Evolutionary conservation across 2,113 vertebrate genomes (phyloP).

Genomic region (Taxidea taxus): DNA sequence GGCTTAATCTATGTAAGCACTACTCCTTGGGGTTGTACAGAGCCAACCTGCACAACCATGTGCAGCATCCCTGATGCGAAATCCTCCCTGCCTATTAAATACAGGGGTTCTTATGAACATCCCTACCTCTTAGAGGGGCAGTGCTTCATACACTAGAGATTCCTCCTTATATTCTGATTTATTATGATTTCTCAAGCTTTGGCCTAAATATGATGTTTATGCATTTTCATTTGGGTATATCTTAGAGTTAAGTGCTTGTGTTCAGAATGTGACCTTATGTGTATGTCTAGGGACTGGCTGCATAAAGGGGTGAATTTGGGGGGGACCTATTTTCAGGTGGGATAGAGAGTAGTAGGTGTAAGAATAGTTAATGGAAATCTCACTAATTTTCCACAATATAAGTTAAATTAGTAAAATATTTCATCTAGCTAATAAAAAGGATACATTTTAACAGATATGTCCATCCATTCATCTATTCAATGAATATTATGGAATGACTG

Average conservation of each 20-base stretch:
- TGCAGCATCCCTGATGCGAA: not conserved
- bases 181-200: not conserved
- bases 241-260: not conserved
- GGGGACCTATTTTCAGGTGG: not conserved
- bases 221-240: not conserved
- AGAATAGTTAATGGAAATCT: not conserved
- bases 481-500: not conserved
- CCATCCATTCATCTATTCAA: not conserved
- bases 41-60: not conserved
- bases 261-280: not conserved
- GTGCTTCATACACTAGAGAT: not conserved
- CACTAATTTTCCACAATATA: not conserved
- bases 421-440: not conserved
- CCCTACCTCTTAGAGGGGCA: not conserved
- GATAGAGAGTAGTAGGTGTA: not conserved
- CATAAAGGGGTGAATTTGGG: not conserved
- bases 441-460: not conserved
- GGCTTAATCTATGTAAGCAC: not conserved
- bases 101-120: not conserved
- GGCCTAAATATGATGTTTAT: not conserved
- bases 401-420: not conserved
- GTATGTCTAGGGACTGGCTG: not conserved
- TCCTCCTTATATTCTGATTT: not conserved
- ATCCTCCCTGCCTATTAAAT: not conserved
- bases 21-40: not conserved